Conservation (phyloP, 2,888 invertebrate species). For the Dendrolimus houi region DNA sequence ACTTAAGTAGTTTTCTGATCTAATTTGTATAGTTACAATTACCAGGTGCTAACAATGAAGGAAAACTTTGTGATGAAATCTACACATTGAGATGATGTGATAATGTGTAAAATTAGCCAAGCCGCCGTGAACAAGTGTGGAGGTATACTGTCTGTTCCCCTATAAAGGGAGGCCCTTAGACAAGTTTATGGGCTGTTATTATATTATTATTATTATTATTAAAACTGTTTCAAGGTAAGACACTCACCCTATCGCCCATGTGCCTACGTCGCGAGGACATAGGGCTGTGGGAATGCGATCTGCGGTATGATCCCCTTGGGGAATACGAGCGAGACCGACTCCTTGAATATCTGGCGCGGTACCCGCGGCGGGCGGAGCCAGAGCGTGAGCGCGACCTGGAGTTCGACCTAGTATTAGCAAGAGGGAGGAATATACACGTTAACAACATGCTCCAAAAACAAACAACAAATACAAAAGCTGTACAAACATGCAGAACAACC, state of each 20-base stretch:
- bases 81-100: too few relatives aligned
- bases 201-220: not conserved
- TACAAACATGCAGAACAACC: too few relatives aligned
- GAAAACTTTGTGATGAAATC: too few relatives aligned
- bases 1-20: too few relatives aligned
- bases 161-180: too few relatives aligned
- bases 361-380: constrained; percentile 68
- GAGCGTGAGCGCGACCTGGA: constrained; percentile 76
- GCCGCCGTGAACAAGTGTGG: too few relatives aligned
- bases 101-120: too few relatives aligned
- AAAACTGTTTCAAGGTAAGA: constrained; percentile 10
- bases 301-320: constrained; percentile 76
- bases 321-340: constrained; percentile 81
- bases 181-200: constrained; percentile 1
- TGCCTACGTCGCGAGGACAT: constrained; percentile 89
- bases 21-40: too few relatives aligned
- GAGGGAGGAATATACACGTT: not conserved
- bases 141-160: too few relatives aligned
- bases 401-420: constrained; percentile 20
- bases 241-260: constrained; percentile 81
- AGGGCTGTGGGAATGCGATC: constrained; percentile 85
- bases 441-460: not conserved
- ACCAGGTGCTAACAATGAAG: too few relatives aligned
- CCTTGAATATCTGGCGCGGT: constrained; percentile 78
- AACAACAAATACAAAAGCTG: not conserved